Base-by-base conservation (phyloP, 64 coral and sea anemone species). In the Stichodactyla helianthus region DNA sequence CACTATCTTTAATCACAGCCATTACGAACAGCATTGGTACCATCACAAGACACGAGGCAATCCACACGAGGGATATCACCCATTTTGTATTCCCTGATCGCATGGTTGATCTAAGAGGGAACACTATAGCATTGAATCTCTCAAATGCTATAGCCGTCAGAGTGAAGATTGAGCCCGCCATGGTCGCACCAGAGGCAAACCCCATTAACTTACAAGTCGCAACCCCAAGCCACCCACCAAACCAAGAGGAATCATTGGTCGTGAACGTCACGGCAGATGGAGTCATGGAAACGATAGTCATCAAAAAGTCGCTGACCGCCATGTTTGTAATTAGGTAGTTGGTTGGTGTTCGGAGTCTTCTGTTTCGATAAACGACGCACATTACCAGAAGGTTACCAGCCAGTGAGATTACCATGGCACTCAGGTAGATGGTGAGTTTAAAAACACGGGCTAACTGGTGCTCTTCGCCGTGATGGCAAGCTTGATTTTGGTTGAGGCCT, bases 251-350 rank as follows among this genome's bases (percentile, higher is more conserved):
- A 0, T 15, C 67, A 26, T 59, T 20, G 1, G 84, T 78, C 4
- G 87, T 26, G 55, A 92, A 82, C 17, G 31, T 84, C 14, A 86
- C 71, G 6, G 71, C 55, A 11, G 70, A 57, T 5, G 89, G 89
- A 44, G 84, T 79, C 89, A 90, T 86, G 4, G 53, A 52, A 10
- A 85, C 23, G 15, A 90, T 64, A 4, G 89, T 84, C 89, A 90
- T 90, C 4, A 90, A 77, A 16, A 90, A 59, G 77, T 90, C 89
- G 27, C 89, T 86, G 26, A 90, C 83, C 52, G 89, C 89, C 89
- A 90, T 90, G 58, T 90, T 90, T 7, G 77, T 76, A 5, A 90
- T 90, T 9, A 90, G 89, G 13, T 86, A 90, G 83, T 90, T 90
- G 9, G 89, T 90, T 85, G 89, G 54, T 9, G 89, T 85, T 25